phyloP scores from a whole-genome alignment of 2,797 vertebrate species.

The Halcyon chelicuti region DNA sequence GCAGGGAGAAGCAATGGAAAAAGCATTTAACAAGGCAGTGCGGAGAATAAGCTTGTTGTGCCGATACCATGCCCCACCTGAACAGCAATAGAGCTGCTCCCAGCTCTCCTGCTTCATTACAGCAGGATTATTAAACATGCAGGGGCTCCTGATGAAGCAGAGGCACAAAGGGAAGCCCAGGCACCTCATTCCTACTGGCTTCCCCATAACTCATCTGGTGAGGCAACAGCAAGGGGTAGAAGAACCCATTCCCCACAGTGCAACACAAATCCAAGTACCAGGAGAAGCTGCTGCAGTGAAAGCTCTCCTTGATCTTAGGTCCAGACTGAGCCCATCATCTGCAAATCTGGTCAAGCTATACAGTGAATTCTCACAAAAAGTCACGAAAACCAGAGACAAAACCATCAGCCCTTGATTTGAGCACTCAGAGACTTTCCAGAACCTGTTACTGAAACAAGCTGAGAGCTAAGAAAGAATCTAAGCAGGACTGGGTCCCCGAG shows the following conservation, averaged over 20 bases:
- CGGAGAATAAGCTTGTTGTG: neutral
- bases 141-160: neutral
- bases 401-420: neutral
- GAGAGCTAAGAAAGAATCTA: neutral
- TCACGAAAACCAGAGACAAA: neutral
- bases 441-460: neutral
- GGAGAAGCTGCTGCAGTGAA: neutral
- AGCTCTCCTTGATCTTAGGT: neutral
- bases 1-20: neutral
- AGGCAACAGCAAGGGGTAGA: rapidly evolving
- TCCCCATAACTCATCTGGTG: neutral
- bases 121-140: neutral
- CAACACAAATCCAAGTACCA: neutral
- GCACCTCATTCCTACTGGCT: neutral
- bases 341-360: neutral
- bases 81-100: neutral
- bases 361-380: neutral
- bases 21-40: neutral
- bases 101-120: neutral
- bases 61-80: neutral
- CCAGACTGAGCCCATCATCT: neutral
- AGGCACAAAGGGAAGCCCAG: neutral
- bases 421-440: neutral
- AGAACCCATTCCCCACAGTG: neutral
- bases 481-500: neutral